A percentile compares a stretch with the other conserved stretches of the same genome.
Evolutionary conservation across 2,797 vertebrate species (phyloP).

Genomic region (Scomberomorus guttatus): DNA sequence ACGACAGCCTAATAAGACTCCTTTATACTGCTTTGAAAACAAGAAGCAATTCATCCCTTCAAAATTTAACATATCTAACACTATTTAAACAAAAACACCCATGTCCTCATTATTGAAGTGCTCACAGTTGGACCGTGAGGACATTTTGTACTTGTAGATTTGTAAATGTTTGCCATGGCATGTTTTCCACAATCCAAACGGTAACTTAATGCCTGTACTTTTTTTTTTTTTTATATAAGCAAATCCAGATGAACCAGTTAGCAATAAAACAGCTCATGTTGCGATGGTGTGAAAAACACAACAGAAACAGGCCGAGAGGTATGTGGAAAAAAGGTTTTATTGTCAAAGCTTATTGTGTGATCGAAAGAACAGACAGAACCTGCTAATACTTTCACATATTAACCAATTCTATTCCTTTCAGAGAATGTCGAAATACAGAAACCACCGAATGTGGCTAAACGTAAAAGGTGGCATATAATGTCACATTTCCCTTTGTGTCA

Average conservation of each 20-base stretch:
- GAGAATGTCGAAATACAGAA: constrained; percentile 48
- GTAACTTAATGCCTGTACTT: background rate
- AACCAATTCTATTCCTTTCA: constrained; percentile 43
- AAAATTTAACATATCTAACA: background rate
- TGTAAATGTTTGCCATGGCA: background rate
- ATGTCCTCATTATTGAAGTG: background rate
- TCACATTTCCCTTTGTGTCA: constrained; percentile 52
- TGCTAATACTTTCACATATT: constrained; percentile 41
- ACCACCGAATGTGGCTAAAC: constrained; percentile 29
- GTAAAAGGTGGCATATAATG: constrained; percentile 9
- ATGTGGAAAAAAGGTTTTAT: constrained; percentile 71
- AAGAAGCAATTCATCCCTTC: background rate
- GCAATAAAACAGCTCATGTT: background rate
- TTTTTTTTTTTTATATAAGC: background rate
- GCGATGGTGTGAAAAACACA: background rate
- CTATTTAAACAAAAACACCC: background rate
- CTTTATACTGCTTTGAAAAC: background rate
- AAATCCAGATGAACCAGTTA: background rate
- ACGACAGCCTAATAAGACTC: background rate
- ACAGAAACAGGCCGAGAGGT: constrained; percentile 10
- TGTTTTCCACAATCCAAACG: background rate
- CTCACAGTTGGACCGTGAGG: background rate
- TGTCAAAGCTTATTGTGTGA: constrained; percentile 64
- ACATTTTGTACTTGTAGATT: constrained; percentile 28
- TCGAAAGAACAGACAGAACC: constrained; percentile 54